phyloP scores from a whole-genome alignment of 2,797 vertebrate genomes.

The Myotis daubentonii region DNA sequence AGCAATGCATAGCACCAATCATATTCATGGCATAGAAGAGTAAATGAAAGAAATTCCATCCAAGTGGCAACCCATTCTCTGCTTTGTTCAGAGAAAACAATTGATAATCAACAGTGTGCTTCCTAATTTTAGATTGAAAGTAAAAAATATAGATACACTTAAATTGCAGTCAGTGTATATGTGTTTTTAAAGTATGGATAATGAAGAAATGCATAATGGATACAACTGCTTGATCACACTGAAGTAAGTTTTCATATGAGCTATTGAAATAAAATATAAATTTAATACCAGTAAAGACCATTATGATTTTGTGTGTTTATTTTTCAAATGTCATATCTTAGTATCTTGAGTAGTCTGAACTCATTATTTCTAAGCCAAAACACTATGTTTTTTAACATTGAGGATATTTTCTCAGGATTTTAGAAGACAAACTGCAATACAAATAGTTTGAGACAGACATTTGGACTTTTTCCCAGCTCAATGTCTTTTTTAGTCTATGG shows the following conservation, averaged over 20 bases:
- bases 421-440: neutral
- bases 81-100: neutral
- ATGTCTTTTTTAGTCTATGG: slow-evolving; percentile 17
- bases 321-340: slow-evolving; percentile 10
- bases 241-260: neutral
- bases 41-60: neutral
- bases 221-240: neutral
- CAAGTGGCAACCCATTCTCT: neutral
- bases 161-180: neutral
- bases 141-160: neutral
- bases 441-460: slow-evolving; percentile 1
- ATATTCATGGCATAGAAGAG: neutral
- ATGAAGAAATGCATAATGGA: slow-evolving; percentile 1
- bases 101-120: neutral
- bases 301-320: slow-evolving; percentile 44
- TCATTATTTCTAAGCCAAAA: neutral
- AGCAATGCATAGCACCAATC: neutral
- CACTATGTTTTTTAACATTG: slow-evolving; percentile 5
- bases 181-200: neutral
- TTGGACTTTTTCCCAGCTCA: slow-evolving; percentile 38
- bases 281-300: neutral
- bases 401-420: slow-evolving; percentile 36
- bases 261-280: slow-evolving; percentile 47
- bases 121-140: slow-evolving; percentile 2
- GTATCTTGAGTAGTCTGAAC: neutral